Evolutionary conservation across 2,888 invertebrate genomes (phyloP).

Genomic region (Epicampocera succincta): DNA sequence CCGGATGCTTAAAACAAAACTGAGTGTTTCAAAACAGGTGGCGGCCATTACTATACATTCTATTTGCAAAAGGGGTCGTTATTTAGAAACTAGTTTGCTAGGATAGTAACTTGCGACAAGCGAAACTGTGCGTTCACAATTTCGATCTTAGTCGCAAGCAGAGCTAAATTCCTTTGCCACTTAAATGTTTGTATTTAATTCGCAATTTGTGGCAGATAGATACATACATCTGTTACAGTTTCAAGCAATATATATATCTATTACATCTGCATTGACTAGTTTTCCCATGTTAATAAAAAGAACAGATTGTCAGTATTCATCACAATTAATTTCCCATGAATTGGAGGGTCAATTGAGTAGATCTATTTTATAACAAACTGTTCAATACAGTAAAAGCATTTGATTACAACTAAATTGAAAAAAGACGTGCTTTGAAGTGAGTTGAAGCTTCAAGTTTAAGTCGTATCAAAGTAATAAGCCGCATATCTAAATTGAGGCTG

Average conservation of each 20-base stretch:
- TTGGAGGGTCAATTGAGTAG: constrained; percentile 53
- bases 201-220: neutral
- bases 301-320: constrained; percentile 51
- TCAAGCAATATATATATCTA: constrained; percentile 17
- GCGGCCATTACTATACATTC: neutral
- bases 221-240: constrained; percentile 50
- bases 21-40: too few relatives aligned
- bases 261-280: constrained; percentile 41
- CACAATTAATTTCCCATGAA: constrained; percentile 54
- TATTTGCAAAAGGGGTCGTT: neutral
- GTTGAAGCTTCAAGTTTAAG: too few relatives aligned
- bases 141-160: neutral
- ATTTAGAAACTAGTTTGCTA: too few relatives aligned
- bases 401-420: constrained; percentile 8
- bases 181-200: neutral
- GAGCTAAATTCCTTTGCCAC: neutral
- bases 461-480: too few relatives aligned
- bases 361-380: constrained; percentile 36
- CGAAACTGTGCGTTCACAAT: too few relatives aligned
- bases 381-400: constrained; percentile 30
- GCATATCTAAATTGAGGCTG: too few relatives aligned
- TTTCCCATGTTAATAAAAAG: constrained; percentile 57
- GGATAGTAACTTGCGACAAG: too few relatives aligned
- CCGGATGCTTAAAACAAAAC: too few relatives aligned
- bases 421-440: neutral